Base-by-base conservation (phyloP, 2,797 vertebrate species). In the Poecilia picta region DNA sequence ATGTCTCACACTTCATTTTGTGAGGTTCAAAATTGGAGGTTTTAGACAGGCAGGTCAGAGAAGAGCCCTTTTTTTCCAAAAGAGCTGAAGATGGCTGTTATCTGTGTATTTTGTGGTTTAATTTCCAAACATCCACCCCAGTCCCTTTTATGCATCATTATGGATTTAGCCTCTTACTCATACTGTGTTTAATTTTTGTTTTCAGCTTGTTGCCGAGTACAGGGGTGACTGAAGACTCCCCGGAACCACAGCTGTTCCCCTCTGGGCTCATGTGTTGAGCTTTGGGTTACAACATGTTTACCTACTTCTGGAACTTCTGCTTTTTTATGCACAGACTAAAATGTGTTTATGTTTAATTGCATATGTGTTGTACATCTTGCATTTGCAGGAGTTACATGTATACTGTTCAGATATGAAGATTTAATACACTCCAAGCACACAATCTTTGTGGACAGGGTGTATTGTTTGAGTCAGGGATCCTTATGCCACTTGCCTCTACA, bases 221-320 rank as follows among this genome's bases (percentile, higher is more conserved):
- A 85, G 85, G 80, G 90, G 90, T 90, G 86, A 86, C 87, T 93
- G 88, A 92, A 95, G 94, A 90, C 93, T 95, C 92, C 93, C 81
- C 88, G 85, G 77, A 94, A 96, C 93, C 92, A 92, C 94, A 94
- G 91, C 93, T 93, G 89, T 89, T 93, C 89, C 86, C 92, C 87
- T 85, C 73, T 31, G 81, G 90, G 89, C 91, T 94, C 92, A 92
- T 68, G 77, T 57, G 78, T 87, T 72, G 83, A 88, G 93, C 90
- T 89, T 95, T 84, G 81, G 89, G 93, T 95, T 95, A 94, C 93
- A 94, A 90, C 93, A 91, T 92, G 93, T 95, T 95, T 94, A 94
- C 92, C 92, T 94, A 70, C 91, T 92, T 86, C 87, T 57, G 83
- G 90, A 85, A 94, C 94, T 95, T 95, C 94, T 94, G 90, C 93